Conservation (phyloP, 2,113 vertebrate species). For the Nesoenas mayeri region DNA sequence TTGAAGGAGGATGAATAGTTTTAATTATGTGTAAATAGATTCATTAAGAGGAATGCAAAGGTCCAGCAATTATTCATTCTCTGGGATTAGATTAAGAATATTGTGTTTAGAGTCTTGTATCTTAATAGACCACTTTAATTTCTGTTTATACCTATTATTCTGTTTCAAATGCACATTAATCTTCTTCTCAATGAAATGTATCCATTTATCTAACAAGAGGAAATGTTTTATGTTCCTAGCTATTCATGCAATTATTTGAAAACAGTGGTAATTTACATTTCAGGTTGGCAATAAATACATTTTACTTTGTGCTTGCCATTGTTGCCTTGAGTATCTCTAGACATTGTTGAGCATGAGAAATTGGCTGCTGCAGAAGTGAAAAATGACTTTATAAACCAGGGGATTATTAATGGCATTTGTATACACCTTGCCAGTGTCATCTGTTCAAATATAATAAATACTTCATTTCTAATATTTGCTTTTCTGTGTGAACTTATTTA, state of each 20-base stretch:
- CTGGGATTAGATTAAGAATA: constrained; percentile 46
- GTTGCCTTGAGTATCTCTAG: not conserved
- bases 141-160: constrained; percentile 44
- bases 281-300: not conserved
- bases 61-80: constrained; percentile 42
- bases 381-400: not conserved
- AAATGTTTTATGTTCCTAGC: not conserved
- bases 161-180: constrained; percentile 37
- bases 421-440: not conserved
- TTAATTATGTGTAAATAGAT: constrained; percentile 59
- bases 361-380: not conserved
- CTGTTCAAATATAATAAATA: not conserved
- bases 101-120: constrained; percentile 43
- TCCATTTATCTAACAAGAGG: not conserved
- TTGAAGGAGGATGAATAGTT: constrained; percentile 50
- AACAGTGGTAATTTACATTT: not conserved
- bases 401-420: not conserved
- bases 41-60: constrained; percentile 50
- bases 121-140: constrained; percentile 42
- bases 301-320: not conserved
- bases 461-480: not conserved
- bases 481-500: not conserved
- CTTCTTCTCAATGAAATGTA: constrained; percentile 24
- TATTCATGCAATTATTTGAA: not conserved
- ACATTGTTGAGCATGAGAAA: not conserved